A percentile compares a stretch with the other conserved stretches of the same genome.
Conservation (phyloP, 2,797 vertebrate species). For the Pelochelys cantorii region DNA sequence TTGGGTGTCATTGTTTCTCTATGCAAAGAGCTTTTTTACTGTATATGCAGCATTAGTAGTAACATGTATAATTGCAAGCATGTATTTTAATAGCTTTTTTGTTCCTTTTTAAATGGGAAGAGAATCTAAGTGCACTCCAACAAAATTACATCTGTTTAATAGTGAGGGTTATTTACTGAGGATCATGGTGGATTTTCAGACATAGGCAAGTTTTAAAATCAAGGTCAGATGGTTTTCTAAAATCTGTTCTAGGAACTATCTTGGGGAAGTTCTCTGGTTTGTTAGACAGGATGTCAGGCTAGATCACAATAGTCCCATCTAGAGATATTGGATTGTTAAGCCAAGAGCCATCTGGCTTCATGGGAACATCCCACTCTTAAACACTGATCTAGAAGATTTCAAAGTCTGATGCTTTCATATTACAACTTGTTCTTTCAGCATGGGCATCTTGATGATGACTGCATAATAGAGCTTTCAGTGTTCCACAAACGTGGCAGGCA, state of each 20-base stretch:
- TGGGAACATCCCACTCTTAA: fast-evolving
- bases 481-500: slow-evolving; percentile 86
- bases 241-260: background rate
- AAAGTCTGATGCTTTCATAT: background rate
- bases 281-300: background rate
- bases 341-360: background rate
- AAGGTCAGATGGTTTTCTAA: background rate
- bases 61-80: background rate
- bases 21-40: background rate
- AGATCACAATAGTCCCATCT: background rate
- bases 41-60: fast-evolving
- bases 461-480: slow-evolving; percentile 91
- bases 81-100: background rate
- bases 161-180: background rate
- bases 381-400: background rate
- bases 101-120: background rate
- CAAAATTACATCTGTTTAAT: background rate
- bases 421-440: slow-evolving; percentile 76
- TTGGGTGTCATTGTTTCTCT: slow-evolving; percentile 77
- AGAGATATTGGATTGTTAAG: background rate
- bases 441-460: slow-evolving; percentile 92
- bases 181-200: background rate
- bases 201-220: background rate
- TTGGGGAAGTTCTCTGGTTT: background rate
- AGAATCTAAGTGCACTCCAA: background rate